Conservation (phyloP, 2,113 vertebrate species). For the Gallinago undulata region DNA sequence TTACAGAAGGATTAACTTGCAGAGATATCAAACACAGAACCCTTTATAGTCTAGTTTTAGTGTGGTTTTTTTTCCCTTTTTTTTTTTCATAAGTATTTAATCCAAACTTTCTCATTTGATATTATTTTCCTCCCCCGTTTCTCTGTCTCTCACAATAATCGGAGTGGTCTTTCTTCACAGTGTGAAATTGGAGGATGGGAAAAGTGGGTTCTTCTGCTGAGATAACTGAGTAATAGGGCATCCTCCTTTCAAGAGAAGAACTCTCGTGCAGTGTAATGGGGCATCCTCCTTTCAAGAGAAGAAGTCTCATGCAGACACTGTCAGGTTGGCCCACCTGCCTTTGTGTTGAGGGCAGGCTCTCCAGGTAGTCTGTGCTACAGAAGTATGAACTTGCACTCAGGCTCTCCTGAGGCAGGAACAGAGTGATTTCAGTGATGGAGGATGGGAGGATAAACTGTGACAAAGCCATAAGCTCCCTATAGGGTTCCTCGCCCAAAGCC, state of each 20-base stretch:
- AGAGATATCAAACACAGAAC: background rate
- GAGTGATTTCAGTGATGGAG: background rate
- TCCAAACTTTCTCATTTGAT: background rate
- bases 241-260: background rate
- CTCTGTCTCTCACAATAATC: background rate
- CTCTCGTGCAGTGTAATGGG: background rate
- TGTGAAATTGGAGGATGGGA: background rate
- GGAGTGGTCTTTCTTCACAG: background rate
- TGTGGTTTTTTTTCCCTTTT: background rate
- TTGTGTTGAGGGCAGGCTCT: rapidly evolving
- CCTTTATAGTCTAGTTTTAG: background rate
- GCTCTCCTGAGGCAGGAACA: background rate
- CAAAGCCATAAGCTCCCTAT: background rate
- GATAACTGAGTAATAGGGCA: background rate
- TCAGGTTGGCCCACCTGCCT: background rate
- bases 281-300: background rate
- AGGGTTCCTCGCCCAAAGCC: background rate
- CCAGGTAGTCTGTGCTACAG: background rate
- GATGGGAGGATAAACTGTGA: background rate
- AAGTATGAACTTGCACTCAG: background rate
- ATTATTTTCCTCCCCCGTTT: background rate
- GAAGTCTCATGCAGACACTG: background rate
- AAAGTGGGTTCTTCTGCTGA: rapidly evolving
- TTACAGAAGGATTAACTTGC: background rate
- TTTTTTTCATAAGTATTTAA: background rate